A percentile compares a stretch with the other conserved stretches of the same genome.
Conservation (phyloP, 2,888 invertebrate species). For the Dicyrtoma fusca region DNA sequence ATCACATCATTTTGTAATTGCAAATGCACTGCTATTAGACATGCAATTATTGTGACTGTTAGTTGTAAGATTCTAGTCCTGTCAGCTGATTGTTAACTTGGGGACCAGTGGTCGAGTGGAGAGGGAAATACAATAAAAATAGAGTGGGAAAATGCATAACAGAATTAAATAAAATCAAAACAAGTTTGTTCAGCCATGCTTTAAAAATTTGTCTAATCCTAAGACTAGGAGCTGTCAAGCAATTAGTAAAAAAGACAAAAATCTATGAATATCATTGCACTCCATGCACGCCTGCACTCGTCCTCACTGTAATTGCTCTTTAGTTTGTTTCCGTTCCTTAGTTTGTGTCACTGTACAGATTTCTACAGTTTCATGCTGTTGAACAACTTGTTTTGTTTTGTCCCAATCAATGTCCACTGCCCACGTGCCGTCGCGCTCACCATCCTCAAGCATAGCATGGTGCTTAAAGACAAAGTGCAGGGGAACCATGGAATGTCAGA, state of each 20-base stretch:
- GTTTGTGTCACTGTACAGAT: too few relatives aligned
- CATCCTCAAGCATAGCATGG: too few relatives aligned
- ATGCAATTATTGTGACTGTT: conserved; percentile 20
- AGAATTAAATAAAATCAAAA: not conserved
- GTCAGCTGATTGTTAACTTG: not conserved
- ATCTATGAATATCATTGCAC: conserved; percentile 21
- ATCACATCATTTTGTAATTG: conserved; percentile 24
- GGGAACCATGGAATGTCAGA: too few relatives aligned
- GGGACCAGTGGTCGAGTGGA: too few relatives aligned
- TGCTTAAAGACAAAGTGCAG: too few relatives aligned
- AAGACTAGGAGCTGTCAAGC: conserved; percentile 20
- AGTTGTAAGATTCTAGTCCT: not conserved
- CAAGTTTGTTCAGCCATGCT: conserved; percentile 1
- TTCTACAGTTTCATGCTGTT: too few relatives aligned
- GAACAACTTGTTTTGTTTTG: too few relatives aligned
- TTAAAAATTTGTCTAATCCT: conserved; percentile 9
- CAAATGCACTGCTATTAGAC: conserved; percentile 10
- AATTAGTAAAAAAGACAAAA: conserved; percentile 15
- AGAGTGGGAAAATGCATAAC: too few relatives aligned
- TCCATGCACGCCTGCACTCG: conserved; percentile 22
- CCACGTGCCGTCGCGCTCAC: too few relatives aligned
- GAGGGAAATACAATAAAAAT: too few relatives aligned
- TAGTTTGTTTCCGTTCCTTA: not conserved
- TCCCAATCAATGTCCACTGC: too few relatives aligned
- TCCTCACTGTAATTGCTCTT: not conserved